Percentiles rank a stretch among this genome's conserved stretches.
Evolutionary conservation across 2,797 vertebrate species (phyloP).

Genomic region (Thaleichthys pacificus): DNA sequence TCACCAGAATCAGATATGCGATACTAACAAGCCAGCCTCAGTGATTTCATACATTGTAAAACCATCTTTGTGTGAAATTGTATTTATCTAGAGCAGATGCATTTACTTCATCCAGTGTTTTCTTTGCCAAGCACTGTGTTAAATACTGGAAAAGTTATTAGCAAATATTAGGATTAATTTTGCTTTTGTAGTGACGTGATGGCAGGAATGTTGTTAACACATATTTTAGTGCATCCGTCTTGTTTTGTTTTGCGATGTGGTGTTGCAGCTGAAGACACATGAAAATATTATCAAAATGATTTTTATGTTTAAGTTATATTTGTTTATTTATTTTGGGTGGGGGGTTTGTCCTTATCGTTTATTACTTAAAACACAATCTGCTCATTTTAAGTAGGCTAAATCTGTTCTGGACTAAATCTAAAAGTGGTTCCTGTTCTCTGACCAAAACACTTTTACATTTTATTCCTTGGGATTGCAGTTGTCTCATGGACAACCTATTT

Average conservation of each 20-base stretch:
- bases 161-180: constrained; percentile 46
- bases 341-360: constrained; percentile 55
- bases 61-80: constrained; percentile 47
- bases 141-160: constrained; percentile 55
- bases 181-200: constrained; percentile 47
- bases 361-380: constrained; percentile 64
- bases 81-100: constrained; percentile 64
- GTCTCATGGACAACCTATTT: constrained; percentile 60
- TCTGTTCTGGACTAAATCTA: constrained; percentile 65
- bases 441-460: constrained; percentile 74
- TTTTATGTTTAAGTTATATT: constrained; percentile 60
- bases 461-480: constrained; percentile 73
- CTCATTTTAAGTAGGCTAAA: constrained; percentile 64
- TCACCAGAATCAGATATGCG: background rate
- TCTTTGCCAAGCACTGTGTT: constrained; percentile 38
- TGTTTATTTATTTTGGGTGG: constrained; percentile 69
- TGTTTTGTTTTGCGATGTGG: constrained; percentile 32
- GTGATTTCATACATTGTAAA: constrained; percentile 37
- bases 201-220: constrained; percentile 29
- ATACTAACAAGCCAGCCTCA: background rate
- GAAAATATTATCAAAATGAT: constrained; percentile 49
- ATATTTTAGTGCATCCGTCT: constrained; percentile 29
- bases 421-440: constrained; percentile 60
- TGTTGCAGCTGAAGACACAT: constrained; percentile 45
- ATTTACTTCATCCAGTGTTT: constrained; percentile 51